Conservation (phyloP, 2,888 invertebrate species). For the Drosophila mimetica region DNA sequence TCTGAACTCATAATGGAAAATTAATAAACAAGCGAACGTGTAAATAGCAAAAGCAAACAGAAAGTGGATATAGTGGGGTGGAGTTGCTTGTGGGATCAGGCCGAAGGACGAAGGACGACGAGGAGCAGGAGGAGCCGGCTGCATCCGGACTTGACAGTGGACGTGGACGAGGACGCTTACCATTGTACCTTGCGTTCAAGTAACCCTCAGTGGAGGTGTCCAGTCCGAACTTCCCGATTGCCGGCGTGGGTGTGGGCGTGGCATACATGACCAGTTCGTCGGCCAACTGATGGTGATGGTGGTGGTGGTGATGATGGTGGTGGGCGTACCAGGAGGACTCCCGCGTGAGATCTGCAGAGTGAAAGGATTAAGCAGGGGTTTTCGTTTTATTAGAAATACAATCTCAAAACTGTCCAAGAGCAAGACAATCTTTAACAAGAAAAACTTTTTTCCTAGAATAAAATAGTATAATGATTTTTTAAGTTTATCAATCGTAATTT, state of each 20-base stretch:
- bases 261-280: constrained; percentile 82
- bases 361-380: background rate
- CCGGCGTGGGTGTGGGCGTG: constrained; percentile 70
- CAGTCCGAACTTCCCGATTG: constrained; percentile 82
- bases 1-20: constrained; percentile 70
- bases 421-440: too few species aligned
- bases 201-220: constrained; percentile 83
- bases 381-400: too few species aligned
- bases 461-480: too few species aligned
- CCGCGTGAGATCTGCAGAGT: constrained; percentile 69
- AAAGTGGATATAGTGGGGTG: constrained; percentile 35
- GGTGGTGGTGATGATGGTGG: constrained; percentile 65
- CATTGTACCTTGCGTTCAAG: constrained; percentile 84
- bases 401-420: background rate
- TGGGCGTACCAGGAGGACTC: constrained; percentile 80
- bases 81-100: constrained; percentile 6
- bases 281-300: constrained; percentile 79
- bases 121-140: constrained; percentile 30
- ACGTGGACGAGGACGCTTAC: constrained; percentile 76
- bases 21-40: constrained; percentile 73
- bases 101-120: background rate
- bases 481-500: background rate
- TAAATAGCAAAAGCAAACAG: constrained; percentile 71
- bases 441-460: too few species aligned
- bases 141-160: constrained; percentile 49